These are phyloP conservation scores for Jaculus jaculus DNA, from an alignment of 2,113 vertebrate genomes.

Conservation along the genomic window DNA sequence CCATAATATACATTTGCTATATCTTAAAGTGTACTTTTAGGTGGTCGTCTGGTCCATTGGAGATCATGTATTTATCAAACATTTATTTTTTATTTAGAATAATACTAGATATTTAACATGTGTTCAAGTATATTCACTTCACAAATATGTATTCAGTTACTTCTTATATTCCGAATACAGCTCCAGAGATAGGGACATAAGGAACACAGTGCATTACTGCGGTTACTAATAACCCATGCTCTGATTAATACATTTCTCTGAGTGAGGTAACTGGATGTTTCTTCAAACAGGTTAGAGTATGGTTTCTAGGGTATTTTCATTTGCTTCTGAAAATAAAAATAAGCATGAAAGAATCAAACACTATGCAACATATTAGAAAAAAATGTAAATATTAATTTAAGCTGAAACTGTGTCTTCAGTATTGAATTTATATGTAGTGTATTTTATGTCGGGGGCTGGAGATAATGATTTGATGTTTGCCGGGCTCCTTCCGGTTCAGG, in stretches of 20 bases:
- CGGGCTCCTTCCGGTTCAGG: too few species aligned
- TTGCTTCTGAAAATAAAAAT: not conserved
- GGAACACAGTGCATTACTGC: not conserved
- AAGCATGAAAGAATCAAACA: not conserved
- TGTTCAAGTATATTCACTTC: not conserved
- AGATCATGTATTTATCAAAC: not conserved
- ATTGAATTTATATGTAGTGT: not conserved
- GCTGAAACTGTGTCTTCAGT: not conserved
- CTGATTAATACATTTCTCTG: not conserved
- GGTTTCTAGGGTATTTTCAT: not conserved
- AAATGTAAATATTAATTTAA: constrained; percentile 1
- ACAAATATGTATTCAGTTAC: not conserved
- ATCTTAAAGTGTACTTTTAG: not conserved
- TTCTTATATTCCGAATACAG: not conserved
- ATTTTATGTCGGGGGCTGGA: not conserved
- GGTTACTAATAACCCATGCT: too few species aligned
- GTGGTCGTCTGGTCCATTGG: not conserved
- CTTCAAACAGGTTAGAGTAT: not conserved
- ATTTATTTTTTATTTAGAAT: not conserved
- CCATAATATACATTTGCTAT: not conserved
- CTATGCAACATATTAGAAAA: not conserved
- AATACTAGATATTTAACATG: not conserved
- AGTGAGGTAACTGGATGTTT: not conserved
- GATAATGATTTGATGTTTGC: not conserved
- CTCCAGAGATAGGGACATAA: not conserved